A percentile compares a stretch with the other conserved stretches of the same genome.
Evolutionary conservation across 2,113 vertebrate genomes (phyloP).

Genomic region (Chrysochloris asiatica): DNA sequence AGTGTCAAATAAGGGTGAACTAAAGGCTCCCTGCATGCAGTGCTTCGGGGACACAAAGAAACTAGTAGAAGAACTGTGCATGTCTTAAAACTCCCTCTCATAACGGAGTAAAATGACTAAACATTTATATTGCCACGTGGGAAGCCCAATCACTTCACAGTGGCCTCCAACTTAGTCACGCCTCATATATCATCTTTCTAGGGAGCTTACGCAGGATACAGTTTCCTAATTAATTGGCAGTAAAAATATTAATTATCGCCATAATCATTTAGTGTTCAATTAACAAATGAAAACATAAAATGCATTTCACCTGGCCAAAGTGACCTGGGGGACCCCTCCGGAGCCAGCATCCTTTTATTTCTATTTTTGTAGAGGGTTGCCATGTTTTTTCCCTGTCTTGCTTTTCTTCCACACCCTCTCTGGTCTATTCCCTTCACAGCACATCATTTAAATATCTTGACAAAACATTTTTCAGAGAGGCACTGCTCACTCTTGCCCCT

Average conservation of each 20-base stretch:
- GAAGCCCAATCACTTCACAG: constrained; percentile 76
- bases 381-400: not conserved
- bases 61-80: constrained; percentile 50
- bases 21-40: constrained; percentile 4
- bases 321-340: constrained; percentile 3
- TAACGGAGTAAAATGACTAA: constrained; percentile 60
- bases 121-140: constrained; percentile 68
- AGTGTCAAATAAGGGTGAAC: constrained; percentile 57
- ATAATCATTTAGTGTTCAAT: constrained; percentile 74
- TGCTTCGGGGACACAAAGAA: constrained; percentile 14
- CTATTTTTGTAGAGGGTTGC: not conserved
- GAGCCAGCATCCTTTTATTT: constrained; percentile 10
- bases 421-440: constrained; percentile 21
- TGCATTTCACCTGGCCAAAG: constrained; percentile 39
- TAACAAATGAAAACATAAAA: constrained; percentile 73
- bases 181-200: constrained; percentile 79
- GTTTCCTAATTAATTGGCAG: constrained; percentile 83
- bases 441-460: constrained; percentile 56
- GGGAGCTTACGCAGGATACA: constrained; percentile 71
- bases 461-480: constrained; percentile 54
- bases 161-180: constrained; percentile 71
- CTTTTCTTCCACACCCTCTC: constrained; percentile 24
- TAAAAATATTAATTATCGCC: constrained; percentile 77
- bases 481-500: constrained; percentile 32
- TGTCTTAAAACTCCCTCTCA: constrained; percentile 37